Evolutionary conservation across 2,113 vertebrate species (phyloP).

Genomic region (Benitochromis conjunctus): DNA sequence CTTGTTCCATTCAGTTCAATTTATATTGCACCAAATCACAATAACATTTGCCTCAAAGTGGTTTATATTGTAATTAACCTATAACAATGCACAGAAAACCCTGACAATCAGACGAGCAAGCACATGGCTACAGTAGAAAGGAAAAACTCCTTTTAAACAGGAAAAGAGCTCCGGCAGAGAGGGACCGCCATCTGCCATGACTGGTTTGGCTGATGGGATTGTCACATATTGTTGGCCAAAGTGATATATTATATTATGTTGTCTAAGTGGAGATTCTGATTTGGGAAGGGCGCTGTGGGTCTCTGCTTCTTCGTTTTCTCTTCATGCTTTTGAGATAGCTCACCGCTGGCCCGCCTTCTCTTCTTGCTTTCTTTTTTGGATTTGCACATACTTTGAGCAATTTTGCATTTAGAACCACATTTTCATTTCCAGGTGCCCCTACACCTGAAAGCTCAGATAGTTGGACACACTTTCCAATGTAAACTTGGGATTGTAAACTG

Average conservation of each 20-base stretch:
- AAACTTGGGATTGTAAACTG: background rate
- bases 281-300: background rate
- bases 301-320: background rate
- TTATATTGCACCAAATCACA: too few species aligned
- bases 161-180: background rate
- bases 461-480: background rate
- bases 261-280: too few species aligned
- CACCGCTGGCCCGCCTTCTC: background rate
- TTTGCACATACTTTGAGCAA: background rate
- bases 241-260: too few species aligned
- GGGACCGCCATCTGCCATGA: too few species aligned
- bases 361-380: background rate
- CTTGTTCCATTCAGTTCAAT: background rate
- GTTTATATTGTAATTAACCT: background rate
- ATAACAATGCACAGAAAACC: background rate
- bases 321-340: background rate
- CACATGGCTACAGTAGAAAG: background rate
- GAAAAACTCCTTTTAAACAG: background rate
- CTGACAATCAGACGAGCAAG: background rate
- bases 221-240: too few species aligned
- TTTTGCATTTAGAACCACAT: background rate
- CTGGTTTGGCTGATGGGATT: too few species aligned
- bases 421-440: background rate
- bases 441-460: background rate
- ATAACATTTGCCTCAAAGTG: too few species aligned